These are phyloP conservation scores for Ptilonorhynchus violaceus DNA, from an alignment of 2,113 vertebrate genomes.

Conservation along the genomic window DNA sequence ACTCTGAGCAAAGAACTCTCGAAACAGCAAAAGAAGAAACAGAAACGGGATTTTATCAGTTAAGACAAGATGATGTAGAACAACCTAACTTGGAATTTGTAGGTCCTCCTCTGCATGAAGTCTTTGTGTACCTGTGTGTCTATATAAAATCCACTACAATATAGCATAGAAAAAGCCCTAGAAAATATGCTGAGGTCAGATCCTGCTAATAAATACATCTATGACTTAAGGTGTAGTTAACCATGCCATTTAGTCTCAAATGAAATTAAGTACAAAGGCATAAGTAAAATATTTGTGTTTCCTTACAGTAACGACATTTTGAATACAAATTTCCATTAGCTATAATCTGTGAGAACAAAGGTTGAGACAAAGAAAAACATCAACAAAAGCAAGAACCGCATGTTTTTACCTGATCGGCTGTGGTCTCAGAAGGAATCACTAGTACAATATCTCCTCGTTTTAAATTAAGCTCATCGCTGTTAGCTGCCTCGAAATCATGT, in stretches of 20 bases:
- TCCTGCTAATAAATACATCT: neutral
- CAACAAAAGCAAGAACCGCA: neutral
- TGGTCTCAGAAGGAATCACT: constrained; percentile 84
- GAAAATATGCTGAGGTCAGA: neutral
- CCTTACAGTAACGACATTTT: neutral
- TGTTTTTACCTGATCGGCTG: constrained; percentile 88
- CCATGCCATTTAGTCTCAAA: neutral
- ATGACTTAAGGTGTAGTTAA: neutral
- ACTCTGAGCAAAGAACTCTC: no score
- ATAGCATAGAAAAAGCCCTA: neutral
- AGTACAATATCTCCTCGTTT: constrained; percentile 88
- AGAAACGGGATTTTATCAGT: no score
- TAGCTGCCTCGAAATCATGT: constrained; percentile 95
- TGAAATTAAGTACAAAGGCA: neutral
- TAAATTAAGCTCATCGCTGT: constrained; percentile 89
- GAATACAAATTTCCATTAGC: neutral
- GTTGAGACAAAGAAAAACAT: neutral
- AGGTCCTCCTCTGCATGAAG: neutral
- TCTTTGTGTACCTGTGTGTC: neutral
- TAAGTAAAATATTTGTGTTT: neutral
- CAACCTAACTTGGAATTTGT: neutral
- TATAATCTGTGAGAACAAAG: neutral
- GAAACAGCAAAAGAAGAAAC: no score
- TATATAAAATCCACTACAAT: neutral
- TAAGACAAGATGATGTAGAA: neutral